phyloP scores from a whole-genome alignment of 2,888 invertebrate genomes.

The Pristionchus fissidentatus region DNA sequence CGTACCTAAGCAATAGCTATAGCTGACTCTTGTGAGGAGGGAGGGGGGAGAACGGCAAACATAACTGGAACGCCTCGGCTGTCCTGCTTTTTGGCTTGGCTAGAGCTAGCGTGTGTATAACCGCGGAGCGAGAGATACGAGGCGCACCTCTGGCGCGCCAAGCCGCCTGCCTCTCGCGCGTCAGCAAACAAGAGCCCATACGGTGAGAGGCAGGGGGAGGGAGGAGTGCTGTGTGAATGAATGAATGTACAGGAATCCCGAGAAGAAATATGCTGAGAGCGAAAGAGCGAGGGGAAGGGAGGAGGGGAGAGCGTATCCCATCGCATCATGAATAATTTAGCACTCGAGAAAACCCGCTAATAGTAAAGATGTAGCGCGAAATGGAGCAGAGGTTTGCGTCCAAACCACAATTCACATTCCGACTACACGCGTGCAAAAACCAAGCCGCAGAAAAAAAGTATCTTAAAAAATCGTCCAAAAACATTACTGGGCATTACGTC shows the following conservation, averaged over 20 bases:
- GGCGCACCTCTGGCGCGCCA: neutral
- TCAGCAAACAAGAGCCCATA: conserved; percentile 23
- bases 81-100: conserved; percentile 29
- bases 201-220: neutral
- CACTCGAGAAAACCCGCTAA: neutral
- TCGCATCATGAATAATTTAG: conserved; percentile 22
- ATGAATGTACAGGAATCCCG: conserved; percentile 7
- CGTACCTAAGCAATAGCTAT: neutral
- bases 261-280: neutral
- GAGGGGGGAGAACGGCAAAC: conserved; percentile 3
- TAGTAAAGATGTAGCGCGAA: neutral
- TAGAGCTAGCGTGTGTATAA: conserved; percentile 33
- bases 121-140: neutral
- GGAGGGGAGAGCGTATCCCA: neutral
- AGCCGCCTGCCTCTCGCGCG: conserved; percentile 19
- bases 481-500: neutral
- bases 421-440: neutral
- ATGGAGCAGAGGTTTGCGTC: neutral
- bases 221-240: neutral
- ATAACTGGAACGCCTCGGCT: conserved; percentile 22
- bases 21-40: conserved; percentile 1
- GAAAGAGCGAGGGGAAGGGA: neutral
- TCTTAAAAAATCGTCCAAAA: too few species aligned
- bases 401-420: conserved; percentile 2
- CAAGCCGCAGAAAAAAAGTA: neutral